Conservation (phyloP, 2,797 vertebrate genomes). For the Girardinus metallicus region DNA sequence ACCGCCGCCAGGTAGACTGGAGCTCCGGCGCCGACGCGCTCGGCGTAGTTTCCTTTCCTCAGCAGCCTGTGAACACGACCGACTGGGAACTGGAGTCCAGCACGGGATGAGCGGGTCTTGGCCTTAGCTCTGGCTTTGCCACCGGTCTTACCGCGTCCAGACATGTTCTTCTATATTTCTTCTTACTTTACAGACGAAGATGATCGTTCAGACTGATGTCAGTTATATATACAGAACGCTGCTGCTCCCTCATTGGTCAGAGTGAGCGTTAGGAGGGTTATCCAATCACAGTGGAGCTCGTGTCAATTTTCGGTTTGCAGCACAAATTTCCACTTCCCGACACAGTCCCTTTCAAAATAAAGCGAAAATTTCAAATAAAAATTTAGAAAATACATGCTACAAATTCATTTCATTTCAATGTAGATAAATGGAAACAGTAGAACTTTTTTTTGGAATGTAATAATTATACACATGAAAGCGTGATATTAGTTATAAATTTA, state of each 20-base stretch:
- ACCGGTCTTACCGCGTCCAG: neutral
- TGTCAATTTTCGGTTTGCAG: neutral
- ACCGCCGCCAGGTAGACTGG: neutral
- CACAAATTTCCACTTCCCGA: neutral
- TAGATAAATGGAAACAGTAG: too few species aligned
- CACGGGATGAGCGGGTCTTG: neutral
- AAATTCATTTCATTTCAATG: too few species aligned
- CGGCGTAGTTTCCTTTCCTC: neutral
- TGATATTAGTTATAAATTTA: too few species aligned
- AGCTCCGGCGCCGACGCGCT: conserved; percentile 1
- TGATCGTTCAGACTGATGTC: neutral
- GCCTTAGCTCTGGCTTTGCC: neutral
- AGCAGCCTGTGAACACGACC: conserved; percentile 3
- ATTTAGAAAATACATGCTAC: too few species aligned
- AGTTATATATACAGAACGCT: neutral
- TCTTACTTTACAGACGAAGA: neutral
- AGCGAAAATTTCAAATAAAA: neutral
- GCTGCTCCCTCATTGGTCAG: neutral
- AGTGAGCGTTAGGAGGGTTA: neutral
- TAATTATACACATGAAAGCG: too few species aligned
- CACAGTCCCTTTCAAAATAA: neutral
- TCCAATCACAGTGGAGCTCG: neutral
- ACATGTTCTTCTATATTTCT: neutral
- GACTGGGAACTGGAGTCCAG: neutral
- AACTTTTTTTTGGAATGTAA: too few species aligned